Evolutionary conservation across 92 coral and sea anemone genomes (phyloP), one percentile per base, ranked within the genome.

Genomic region (Zoanthus sociatus): DNA sequence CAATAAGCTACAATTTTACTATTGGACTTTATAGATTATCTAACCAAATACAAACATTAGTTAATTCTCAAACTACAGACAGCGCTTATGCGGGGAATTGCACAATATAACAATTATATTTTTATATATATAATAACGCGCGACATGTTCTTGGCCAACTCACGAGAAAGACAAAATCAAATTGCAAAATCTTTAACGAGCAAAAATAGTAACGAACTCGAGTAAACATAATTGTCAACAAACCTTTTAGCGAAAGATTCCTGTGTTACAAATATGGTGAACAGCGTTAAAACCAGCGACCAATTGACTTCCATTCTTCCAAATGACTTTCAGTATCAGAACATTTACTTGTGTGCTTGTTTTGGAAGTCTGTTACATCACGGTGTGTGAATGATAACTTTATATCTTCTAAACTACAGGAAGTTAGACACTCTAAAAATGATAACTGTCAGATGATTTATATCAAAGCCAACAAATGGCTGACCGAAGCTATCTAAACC

Each of bases 221-320:
- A 37, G 3, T 47, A 17, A 10, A 20, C 14, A 47, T 20, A 67
- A 20, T 12, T 6, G 20, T 13, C 18, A 6, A 3, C 9, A 45
- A 74, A 74, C 78, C 78, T 74, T 18, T 47, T 74, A 74, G 78
- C 78, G 5, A 74, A 74, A 7, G 60, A 17, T 74, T 74, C 78
- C 78, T 21, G 46, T 33, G 30, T 74, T 30, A 47, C 78, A 47
- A 74, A 42, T 4, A 74, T 14, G 33, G 33, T n/a, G 31, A 74
- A 33, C 9, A 74, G 30, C 33, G 32, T 32, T 6, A 46, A 45
- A 8, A 9, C 21, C 1, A 74, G 78, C 78, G 56, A 32, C 60
- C 58, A 74, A 16, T 74, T 74, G 1, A 74, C 58, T 47, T 45
- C 78, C 78, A 74, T 74, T 16, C 10, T 74, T 21, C 78, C 55